phyloP scores from a whole-genome alignment of 2,888 invertebrate species.

The Pammene aurita region DNA sequence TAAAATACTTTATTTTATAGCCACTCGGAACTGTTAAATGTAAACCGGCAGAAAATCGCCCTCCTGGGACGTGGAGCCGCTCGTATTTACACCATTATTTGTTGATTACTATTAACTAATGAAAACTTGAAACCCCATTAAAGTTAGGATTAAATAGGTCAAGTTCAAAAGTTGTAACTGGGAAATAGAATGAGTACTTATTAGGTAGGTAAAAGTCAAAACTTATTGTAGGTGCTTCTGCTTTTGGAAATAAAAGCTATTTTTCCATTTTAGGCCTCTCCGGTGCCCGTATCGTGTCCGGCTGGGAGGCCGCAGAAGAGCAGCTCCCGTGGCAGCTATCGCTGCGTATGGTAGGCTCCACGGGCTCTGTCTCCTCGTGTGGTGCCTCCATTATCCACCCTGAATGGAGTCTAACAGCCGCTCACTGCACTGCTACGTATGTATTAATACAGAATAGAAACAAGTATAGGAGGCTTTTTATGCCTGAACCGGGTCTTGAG shows the following conservation, averaged over 20 bases:
- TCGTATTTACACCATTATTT: too few relatives aligned
- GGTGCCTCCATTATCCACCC: constrained; percentile 24
- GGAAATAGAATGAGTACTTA: too few relatives aligned
- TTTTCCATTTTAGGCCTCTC: constrained; percentile 36
- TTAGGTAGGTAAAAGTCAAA: too few relatives aligned
- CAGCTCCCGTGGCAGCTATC: constrained; percentile 69
- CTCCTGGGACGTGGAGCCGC: not conserved
- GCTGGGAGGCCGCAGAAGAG: constrained; percentile 66
- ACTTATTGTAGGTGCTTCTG: too few relatives aligned
- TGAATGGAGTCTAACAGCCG: constrained; percentile 43
- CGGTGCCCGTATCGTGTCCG: constrained; percentile 59
- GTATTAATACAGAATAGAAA: not conserved
- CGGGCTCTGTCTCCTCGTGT: constrained; percentile 51
- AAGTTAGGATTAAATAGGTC: not conserved
- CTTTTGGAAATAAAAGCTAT: too few relatives aligned
- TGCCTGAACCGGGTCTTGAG: too few relatives aligned
- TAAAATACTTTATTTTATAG: not conserved
- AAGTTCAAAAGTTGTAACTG: too few relatives aligned
- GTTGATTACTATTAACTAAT: not conserved
- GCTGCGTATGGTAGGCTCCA: constrained; percentile 60
- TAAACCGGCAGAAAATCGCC: not conserved
- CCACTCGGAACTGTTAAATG: not conserved
- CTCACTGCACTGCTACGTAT: constrained; percentile 9
- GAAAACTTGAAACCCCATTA: too few relatives aligned
- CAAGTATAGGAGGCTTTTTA: too few relatives aligned